phyloP scores from a whole-genome alignment of 2,113 vertebrate species.

The Chinchilla lanigera region DNA sequence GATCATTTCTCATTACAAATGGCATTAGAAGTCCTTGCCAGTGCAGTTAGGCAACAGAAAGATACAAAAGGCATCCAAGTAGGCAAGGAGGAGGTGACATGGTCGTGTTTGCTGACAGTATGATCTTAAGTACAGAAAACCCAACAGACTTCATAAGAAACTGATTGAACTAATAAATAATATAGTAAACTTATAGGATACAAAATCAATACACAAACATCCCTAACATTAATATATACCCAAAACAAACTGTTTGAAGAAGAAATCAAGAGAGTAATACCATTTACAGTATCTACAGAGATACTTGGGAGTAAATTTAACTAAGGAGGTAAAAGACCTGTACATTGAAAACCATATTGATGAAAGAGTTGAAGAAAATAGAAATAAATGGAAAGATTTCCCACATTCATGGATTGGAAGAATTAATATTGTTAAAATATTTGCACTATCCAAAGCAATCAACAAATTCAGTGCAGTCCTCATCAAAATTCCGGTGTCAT shows the following conservation, averaged over 20 bases:
- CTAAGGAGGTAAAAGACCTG: background rate
- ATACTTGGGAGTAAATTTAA: background rate
- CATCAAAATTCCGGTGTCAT: background rate
- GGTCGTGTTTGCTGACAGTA: background rate
- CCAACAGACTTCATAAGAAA: background rate
- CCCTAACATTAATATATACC: background rate
- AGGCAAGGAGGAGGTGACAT: background rate
- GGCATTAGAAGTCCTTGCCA: background rate
- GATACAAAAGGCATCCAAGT: background rate
- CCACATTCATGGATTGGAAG: background rate
- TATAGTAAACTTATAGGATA: background rate
- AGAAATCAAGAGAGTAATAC: background rate
- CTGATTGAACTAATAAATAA: background rate
- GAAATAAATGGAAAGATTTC: background rate
- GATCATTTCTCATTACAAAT: background rate
- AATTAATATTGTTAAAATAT: background rate
- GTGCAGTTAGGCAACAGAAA: background rate
- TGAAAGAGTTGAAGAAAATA: background rate
- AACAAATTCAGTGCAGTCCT: background rate
- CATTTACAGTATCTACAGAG: background rate
- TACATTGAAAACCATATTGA: background rate
- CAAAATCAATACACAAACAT: background rate
- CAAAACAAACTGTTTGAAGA: background rate
- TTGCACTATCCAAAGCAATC: background rate
- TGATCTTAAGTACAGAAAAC: background rate